Evolutionary conservation across 1,140 invertebrate species (phyloP).

Genomic region (Luehdorfia chinensis): DNA sequence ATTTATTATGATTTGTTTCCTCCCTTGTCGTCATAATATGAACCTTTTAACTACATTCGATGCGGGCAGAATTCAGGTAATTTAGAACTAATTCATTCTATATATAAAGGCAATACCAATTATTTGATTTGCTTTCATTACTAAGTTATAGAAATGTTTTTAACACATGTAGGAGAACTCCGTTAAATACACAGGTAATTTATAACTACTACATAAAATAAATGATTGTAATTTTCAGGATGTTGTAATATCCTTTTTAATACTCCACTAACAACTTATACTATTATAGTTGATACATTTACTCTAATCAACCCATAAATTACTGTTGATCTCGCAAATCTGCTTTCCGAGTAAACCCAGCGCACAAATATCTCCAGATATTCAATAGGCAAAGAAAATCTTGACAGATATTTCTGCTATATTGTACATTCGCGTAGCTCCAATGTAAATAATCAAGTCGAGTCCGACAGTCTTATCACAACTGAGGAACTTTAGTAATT

Average conservation of each 20-base stretch:
- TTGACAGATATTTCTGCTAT: background rate
- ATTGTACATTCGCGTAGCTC: background rate
- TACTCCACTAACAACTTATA: too few relatives aligned
- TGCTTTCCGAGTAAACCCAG: background rate
- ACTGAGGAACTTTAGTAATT: conserved; percentile 4
- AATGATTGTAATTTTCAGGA: too few relatives aligned
- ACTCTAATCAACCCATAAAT: too few relatives aligned
- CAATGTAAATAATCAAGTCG: background rate
- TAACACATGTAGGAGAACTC: too few relatives aligned
- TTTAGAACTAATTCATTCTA: conserved; percentile 20
- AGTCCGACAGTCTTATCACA: background rate
- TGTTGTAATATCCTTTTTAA: too few relatives aligned
- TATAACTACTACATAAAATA: too few relatives aligned
- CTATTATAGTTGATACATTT: too few relatives aligned
- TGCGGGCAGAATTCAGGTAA: conserved; percentile 25
- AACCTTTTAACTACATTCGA: conserved; percentile 44
- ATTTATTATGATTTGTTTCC: conserved; percentile 71
- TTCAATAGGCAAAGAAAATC: background rate
- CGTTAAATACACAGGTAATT: too few relatives aligned
- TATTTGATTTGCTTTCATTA: too few relatives aligned
- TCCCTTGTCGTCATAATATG: conserved; percentile 60
- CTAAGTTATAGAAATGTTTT: too few relatives aligned
- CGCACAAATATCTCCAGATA: background rate
- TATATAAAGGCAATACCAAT: too few relatives aligned
- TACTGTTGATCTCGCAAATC: background rate